These are phyloP conservation scores for Brachionus koreanus DNA, from an alignment of 1,140 invertebrate species.

Conservation along the genomic window DNA sequence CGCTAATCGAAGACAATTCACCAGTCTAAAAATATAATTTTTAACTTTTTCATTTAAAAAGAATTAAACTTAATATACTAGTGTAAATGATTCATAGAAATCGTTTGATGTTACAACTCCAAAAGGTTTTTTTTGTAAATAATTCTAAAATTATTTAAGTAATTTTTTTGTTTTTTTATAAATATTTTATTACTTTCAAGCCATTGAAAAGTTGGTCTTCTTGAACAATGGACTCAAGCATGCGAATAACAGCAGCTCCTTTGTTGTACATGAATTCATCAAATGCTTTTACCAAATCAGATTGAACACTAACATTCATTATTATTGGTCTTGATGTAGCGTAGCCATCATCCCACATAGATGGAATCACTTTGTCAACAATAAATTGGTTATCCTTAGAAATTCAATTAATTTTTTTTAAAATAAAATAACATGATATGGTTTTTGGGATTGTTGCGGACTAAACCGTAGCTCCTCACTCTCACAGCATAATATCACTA, in stretches of 20 bases:
- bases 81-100: neutral
- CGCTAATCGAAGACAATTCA: neutral
- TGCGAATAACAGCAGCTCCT: slow-evolving; percentile 25
- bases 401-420: neutral
- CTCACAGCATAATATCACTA: too few relatives aligned
- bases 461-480: too few relatives aligned
- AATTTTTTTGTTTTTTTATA: neutral
- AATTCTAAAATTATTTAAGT: neutral
- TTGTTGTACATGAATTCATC: neutral
- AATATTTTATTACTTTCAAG: neutral
- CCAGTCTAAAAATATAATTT: neutral
- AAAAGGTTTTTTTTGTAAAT: slow-evolving; percentile 18
- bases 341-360: slow-evolving; percentile 38
- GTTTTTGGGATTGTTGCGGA: too few relatives aligned
- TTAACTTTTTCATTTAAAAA: neutral
- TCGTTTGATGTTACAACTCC: neutral
- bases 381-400: slow-evolving; percentile 38
- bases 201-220: neutral
- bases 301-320: neutral
- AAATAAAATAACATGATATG: too few relatives aligned
- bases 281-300: neutral
- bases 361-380: neutral
- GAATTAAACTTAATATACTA: neutral
- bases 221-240: slow-evolving; percentile 15
- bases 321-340: neutral